phyloP scores from a whole-genome alignment of 1,140 invertebrate species.

The Ladona fulva region DNA sequence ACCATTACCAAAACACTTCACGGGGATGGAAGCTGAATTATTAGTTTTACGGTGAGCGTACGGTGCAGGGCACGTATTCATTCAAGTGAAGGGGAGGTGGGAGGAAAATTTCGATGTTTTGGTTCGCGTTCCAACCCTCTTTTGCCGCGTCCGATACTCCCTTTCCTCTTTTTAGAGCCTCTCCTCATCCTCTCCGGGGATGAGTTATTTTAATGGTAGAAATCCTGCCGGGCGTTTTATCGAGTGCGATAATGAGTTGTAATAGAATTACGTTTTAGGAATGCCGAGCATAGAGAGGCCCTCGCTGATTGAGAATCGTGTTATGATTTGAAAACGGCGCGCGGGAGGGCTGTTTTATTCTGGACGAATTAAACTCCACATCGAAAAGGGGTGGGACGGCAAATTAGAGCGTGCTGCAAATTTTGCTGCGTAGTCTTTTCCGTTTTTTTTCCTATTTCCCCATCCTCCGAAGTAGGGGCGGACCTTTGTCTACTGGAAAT shows the following conservation, averaged over 20 bases:
- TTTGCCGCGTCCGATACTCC: too few species aligned
- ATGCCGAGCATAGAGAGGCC: not conserved
- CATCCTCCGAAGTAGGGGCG: too few species aligned
- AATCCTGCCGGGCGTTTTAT: not conserved
- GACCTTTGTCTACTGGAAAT: too few species aligned
- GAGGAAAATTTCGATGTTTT: not conserved
- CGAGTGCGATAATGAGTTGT: not conserved
- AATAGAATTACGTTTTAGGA: constrained; percentile 7
- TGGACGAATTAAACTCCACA: not conserved
- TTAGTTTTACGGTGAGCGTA: not conserved
- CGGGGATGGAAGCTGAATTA: not conserved
- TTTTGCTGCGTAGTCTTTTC: too few species aligned
- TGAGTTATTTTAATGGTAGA: not conserved
- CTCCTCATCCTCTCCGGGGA: not conserved
- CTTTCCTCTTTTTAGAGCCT: too few species aligned
- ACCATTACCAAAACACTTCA: constrained; percentile 9
- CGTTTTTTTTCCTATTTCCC: too few species aligned
- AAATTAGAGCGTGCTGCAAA: too few species aligned
- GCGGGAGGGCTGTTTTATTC: not conserved
- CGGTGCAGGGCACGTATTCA: not conserved
- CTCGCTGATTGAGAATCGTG: not conserved
- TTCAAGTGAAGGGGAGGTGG: not conserved
- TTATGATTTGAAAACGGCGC: not conserved
- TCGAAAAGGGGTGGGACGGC: too few species aligned
- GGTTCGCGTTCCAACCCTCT: not conserved